Percentiles rank a stretch among this genome's conserved stretches.
phyloP scores from a whole-genome alignment of 2,113 vertebrate genomes.

The Girardinichthys multiradiatus region DNA sequence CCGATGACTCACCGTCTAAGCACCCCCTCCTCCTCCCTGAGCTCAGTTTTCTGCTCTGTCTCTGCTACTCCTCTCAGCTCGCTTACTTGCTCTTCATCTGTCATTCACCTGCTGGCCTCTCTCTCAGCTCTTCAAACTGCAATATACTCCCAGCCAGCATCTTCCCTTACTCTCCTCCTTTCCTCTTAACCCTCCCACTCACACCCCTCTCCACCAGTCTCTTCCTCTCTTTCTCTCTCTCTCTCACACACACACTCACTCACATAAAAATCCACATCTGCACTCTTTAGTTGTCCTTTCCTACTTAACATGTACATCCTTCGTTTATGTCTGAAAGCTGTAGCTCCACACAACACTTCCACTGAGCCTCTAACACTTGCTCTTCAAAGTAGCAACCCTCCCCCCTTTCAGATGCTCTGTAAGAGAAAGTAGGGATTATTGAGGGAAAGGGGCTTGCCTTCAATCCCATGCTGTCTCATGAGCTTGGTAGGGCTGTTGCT shows the following conservation, averaged over 20 bases:
- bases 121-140: conserved; percentile 50
- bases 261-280: conserved; percentile 35
- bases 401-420: conserved; percentile 8
- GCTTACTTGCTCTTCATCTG: conserved; percentile 41
- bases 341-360: background rate
- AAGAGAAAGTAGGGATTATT: conserved; percentile 26
- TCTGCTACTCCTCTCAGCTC: conserved; percentile 30
- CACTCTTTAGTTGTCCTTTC: conserved; percentile 41
- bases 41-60: conserved; percentile 3
- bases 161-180: conserved; percentile 59
- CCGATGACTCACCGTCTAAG: conserved; percentile 53
- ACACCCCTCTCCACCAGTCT: conserved; percentile 44
- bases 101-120: conserved; percentile 60
- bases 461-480: conserved; percentile 31
- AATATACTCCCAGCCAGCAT: conserved; percentile 46
- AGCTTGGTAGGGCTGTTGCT: conserved; percentile 61
- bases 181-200: conserved; percentile 26
- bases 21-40: conserved; percentile 34
- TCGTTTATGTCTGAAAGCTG: conserved; percentile 6
- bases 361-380: background rate
- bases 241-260: conserved; percentile 3
- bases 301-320: conserved; percentile 46
- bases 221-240: background rate
- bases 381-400: conserved; percentile 34
- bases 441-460: conserved; percentile 38